Evolutionary conservation across 2,797 vertebrate genomes (phyloP), one percentile per base, ranked within the genome.

Genomic region (Dipus sagitta): DNA sequence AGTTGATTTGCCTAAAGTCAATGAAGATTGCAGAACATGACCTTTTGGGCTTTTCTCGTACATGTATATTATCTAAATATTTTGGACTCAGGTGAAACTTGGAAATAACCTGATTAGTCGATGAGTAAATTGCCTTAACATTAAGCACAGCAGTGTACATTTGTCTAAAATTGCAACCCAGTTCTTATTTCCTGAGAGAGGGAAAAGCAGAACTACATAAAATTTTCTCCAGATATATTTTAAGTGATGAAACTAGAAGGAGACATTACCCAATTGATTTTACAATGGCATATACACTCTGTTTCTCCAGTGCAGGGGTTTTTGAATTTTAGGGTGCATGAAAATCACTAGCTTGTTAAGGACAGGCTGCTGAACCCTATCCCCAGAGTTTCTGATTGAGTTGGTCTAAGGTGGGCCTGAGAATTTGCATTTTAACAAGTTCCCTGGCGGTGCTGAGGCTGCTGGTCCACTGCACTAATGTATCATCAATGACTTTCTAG

Each of bases 361-460:
- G 12, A 86, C 23, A 83, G 64, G 54, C 47, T 67, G 0, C 52
- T 62, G 20, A 82, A 32, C 11, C 2, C n/a, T 30, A 1, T n/a
- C 47, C 38, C 64, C 9, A 23, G 71, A 93, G 60, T 85, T 94
- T 77, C 94, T 94, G 62, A 80, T 75, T 71, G 68, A n/a, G 30
- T 71, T 67, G 34, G 32, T 89, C 38, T 91, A 77, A 14, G 12
- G 3, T 86, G 23, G 74, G 60, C 94, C 92, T 75, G 70, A 93
- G 83, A 92, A 91, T 93, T 76, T 96, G 90, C 88, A 84, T 95
- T 93, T 94, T 84, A 83, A 65, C 81, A 77, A 67, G 60, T 90
- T 95, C 17, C 76, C 34, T 52, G 23, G 78, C 80, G 64, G 64
- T 8, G 26, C 34, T n/a, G 65, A 81, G 65, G 64, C 86, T 65